Evolutionary conservation across 1,140 invertebrate genomes (phyloP), one percentile per base, ranked within the genome.

Genomic region (Geopemphigus sp.): DNA sequence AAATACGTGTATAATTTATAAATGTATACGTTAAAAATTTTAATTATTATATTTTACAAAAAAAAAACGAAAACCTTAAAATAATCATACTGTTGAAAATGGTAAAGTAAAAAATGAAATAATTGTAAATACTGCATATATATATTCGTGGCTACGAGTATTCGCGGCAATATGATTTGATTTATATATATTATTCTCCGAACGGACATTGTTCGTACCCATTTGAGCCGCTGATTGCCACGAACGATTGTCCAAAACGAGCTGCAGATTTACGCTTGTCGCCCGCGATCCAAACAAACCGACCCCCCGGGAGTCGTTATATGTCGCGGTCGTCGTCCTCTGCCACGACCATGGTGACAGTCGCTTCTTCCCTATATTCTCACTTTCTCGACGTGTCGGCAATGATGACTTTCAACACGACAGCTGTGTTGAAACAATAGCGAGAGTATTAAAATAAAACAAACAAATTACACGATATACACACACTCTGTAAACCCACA

Each of bases 131-230:
- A n/a, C n/a, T n/a, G n/a, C n/a, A n/a, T n/a, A n/a, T n/a, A n/a
- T n/a, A n/a, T n/a, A n/a, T n/a, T n/a, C n/a, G n/a, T n/a, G n/a
- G n/a, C n/a, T n/a, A n/a, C n/a, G n/a, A n/a, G n/a, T n/a, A n/a
- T n/a, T n/a, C n/a, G n/a, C n/a, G n/a, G n/a, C n/a, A n/a, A n/a
- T n/a, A n/a, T 29, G 39, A 24, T 57, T 57, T 74, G 72, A 74
- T 74, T 74, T 74, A n/a, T n/a, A n/a, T n/a, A n/a, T n/a, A 74
- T 74, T 57, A 57, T 74, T 57, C 72, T 74, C 72, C 32, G 72
- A 54, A 74, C 72, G 54, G 47, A 73, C 54, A 17, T 74, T 61
- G 15, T 14, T 24, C 22, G 14, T 24, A 61, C 24, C 50, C 54
- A 10, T n/a, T n/a, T n/a, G n/a, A n/a, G n/a, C n/a, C n/a, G n/a